phyloP scores from a whole-genome alignment of 2,888 invertebrate genomes.

The Campopleginae sp. region DNA sequence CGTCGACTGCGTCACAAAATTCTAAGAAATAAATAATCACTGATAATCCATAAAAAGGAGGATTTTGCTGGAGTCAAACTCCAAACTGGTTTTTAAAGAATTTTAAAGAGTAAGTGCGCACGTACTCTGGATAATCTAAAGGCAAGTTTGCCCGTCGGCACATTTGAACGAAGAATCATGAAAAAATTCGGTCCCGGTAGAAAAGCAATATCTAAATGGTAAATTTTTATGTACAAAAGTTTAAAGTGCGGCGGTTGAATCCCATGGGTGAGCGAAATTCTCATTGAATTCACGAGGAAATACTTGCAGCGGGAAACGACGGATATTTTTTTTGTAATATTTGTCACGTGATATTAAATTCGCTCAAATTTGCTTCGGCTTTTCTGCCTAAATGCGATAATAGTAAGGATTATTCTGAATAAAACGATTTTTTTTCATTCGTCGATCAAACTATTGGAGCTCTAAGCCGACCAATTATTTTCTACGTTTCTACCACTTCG shows the following conservation, averaged over 20 bases:
- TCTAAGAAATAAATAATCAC: neutral
- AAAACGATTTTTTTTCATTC: neutral
- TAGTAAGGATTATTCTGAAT: slow-evolving; percentile 39
- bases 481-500: slow-evolving; percentile 26
- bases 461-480: slow-evolving; percentile 26
- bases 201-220: slow-evolving; percentile 30
- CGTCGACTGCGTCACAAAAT: neutral
- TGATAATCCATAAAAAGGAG: neutral
- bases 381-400: slow-evolving; percentile 41
- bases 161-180: slow-evolving; percentile 23
- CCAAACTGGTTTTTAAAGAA: neutral
- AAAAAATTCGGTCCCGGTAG: slow-evolving; percentile 29
- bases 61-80: neutral
- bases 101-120: too few species aligned
- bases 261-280: neutral
- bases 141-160: neutral
- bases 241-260: neutral
- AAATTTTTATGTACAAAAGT: slow-evolving; percentile 57
- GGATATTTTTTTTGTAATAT: neutral
- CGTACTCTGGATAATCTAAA: neutral
- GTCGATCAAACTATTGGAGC: slow-evolving; percentile 10
- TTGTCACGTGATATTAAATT: slow-evolving; percentile 6
- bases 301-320: slow-evolving; percentile 12
- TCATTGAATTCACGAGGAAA: neutral
- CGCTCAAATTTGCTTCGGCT: neutral